Conservation (phyloP, 2,888 invertebrate genomes). For the Drosophila neonasuta region DNA sequence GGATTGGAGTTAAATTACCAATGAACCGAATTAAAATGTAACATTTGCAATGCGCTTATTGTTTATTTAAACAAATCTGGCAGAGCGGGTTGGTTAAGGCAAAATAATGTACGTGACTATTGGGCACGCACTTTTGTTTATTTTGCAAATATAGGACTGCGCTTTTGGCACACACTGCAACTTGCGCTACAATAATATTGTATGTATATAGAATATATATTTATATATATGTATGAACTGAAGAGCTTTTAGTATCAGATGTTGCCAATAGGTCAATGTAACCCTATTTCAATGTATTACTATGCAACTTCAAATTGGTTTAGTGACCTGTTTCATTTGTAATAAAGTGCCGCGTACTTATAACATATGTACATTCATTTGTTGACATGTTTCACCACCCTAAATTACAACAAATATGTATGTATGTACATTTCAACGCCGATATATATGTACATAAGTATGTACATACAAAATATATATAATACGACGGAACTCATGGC, state of each 20-base stretch:
- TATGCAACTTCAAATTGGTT: no score
- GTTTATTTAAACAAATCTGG: slow-evolving; percentile 54
- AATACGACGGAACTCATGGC: no score
- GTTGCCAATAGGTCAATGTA: slow-evolving; percentile 13
- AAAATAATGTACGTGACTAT: slow-evolving; percentile 5
- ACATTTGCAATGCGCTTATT: slow-evolving; percentile 49
- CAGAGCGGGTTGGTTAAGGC: slow-evolving; percentile 26
- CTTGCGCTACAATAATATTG: slow-evolving; percentile 38
- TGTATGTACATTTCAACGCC: no score
- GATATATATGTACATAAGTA: no score
- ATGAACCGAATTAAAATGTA: slow-evolving; percentile 47
- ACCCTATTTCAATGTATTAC: no score
- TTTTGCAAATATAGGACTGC: slow-evolving; percentile 53
- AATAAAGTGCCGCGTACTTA: no score
- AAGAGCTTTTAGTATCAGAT: neutral
- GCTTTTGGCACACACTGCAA: slow-evolving; percentile 34
- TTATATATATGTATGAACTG: neutral
- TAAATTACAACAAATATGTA: no score
- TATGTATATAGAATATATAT: slow-evolving; percentile 2
- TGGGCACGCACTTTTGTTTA: slow-evolving; percentile 56
- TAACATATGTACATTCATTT: no score
- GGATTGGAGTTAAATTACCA: slow-evolving; percentile 14
- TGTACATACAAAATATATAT: no score
- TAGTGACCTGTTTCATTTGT: no score
- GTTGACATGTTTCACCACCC: no score